A percentile compares a stretch with the other conserved stretches of the same genome.
phyloP scores from a whole-genome alignment of 2,888 invertebrate genomes.

The Monoplex corrugatus region DNA sequence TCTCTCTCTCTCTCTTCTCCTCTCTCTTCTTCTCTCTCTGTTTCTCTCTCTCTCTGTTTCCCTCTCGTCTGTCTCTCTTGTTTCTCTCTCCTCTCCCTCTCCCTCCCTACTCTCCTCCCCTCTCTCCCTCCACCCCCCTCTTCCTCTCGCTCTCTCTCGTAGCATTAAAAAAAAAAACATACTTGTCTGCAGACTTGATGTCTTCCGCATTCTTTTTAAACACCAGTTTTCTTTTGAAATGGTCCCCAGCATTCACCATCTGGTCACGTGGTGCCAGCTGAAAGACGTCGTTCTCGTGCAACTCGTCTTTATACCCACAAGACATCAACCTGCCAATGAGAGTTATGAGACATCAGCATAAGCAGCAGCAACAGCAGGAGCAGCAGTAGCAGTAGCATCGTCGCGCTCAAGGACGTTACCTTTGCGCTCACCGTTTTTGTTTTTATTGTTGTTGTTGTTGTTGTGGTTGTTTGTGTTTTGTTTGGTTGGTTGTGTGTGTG shows the following conservation, averaged over 20 bases:
- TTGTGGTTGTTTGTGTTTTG: too few species aligned
- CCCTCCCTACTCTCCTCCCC: not conserved
- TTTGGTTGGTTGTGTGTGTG: too few species aligned
- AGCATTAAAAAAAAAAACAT: not conserved
- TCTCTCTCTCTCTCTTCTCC: too few species aligned
- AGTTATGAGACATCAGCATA: not conserved
- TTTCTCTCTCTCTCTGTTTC: not conserved
- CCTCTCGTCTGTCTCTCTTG: not conserved
- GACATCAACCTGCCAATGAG: slow-evolving; percentile 22
- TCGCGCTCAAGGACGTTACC: not conserved
- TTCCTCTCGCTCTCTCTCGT: too few species aligned
- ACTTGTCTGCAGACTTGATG: not conserved
- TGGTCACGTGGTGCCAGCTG: not conserved
- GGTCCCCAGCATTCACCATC: not conserved
- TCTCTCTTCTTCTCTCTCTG: too few species aligned
- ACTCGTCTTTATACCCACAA: not conserved
- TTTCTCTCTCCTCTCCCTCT: not conserved
- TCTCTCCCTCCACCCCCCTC: not conserved
- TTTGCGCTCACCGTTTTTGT: too few species aligned
- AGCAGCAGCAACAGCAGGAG: not conserved
- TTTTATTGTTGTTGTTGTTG: too few species aligned
- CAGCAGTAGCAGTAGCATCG: not conserved
- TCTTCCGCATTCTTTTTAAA: too few species aligned
- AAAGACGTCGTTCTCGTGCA: not conserved
- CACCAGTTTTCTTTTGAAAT: not conserved